These are phyloP conservation scores for Agelas oroides DNA, from an alignment of 37 sponge, comb jelly and placozoan species.

Conservation along the genomic window DNA sequence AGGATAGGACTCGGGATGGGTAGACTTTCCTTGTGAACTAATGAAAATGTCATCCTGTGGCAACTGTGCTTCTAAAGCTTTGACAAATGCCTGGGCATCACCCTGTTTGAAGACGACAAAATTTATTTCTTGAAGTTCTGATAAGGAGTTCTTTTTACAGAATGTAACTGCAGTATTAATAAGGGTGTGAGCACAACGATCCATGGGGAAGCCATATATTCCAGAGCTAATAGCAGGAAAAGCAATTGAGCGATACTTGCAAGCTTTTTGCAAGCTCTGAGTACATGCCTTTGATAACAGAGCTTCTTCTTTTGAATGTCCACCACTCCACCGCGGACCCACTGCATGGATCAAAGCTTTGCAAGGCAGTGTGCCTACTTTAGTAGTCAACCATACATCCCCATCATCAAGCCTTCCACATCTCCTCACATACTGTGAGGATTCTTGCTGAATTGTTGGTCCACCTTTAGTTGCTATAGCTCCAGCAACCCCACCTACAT, in stretches of 20 bases:
- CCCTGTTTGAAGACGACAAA: conserved; percentile 28
- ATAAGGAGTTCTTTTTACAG: neutral
- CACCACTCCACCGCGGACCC: conserved; percentile 55
- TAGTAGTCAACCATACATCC: conserved; percentile 45
- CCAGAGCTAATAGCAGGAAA: conserved; percentile 80
- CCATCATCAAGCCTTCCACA: conserved; percentile 51
- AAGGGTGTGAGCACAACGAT: conserved; percentile 49
- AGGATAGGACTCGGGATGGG: neutral
- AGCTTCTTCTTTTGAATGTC: conserved; percentile 17
- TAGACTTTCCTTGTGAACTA: neutral
- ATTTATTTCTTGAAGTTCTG: conserved; percentile 32
- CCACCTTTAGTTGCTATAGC: conserved; percentile 70
- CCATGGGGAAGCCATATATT: conserved; percentile 67
- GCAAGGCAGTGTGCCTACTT: conserved; percentile 65
- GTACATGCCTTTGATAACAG: conserved; percentile 27
- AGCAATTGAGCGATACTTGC: conserved; percentile 44
- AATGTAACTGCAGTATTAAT: conserved; percentile 34
- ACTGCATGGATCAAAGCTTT: conserved; percentile 76
- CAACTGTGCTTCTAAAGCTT: conserved; percentile 9
- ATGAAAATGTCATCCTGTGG: neutral
- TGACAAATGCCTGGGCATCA: conserved; percentile 11
- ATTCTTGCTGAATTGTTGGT: conserved; percentile 56
- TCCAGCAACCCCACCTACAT: conserved; percentile 68
- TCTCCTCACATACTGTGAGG: neutral
- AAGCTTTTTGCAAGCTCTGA: conserved; percentile 7